Evolutionary conservation across 2,888 invertebrate species (phyloP), one percentile per base, ranked within the genome.

Genomic region (Lycia hirtaria): DNA sequence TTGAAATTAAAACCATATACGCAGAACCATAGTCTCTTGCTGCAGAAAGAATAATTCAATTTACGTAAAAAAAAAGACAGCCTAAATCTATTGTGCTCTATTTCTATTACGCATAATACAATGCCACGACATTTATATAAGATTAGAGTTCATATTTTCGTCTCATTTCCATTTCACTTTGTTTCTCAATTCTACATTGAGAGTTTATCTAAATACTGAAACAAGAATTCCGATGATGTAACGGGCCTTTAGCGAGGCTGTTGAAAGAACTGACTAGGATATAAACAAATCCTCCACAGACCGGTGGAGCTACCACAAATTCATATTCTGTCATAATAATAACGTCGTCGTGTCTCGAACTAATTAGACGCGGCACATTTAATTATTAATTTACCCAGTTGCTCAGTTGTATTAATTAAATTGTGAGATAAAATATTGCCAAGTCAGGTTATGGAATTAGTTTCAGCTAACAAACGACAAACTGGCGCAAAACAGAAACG

Each of bases 361-460:
- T 56, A 60, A 60, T 56, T 60, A 56, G 49, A 53, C 40, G 48
- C 40, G 32, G 26, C 44, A 47, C 40, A 56, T 44, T 44, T 48
- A 53, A 50, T 51, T 51, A 51, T 51, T 41, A 47, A 52, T 51
- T 57, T 57, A 57, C 51, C 45, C 51, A 41, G 43, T 37, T 43
- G 47, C 43, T 57, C 47, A 40, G 57, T 51, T 40, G 45, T 38
- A 45, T 53, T 57, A 52, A 57, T 52, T 57, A 57, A 57, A 52
- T 43, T 52, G 47, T 57, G 48, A 53, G 52, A 57, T 43, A 57
- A 57, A 57, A 57, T 52, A 58, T 48, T 56, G 58, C 44, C 52
- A 52, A 56, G 41, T 43, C 49, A 59, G 50, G 50, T 50, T 59
- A 45, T 50, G 53, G 33, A 59, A 55, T 59, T 55, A 49, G 52